These are phyloP conservation scores for Lasioglossum zephyrum DNA, from an alignment of 2,888 invertebrate species.

Conservation along the genomic window DNA sequence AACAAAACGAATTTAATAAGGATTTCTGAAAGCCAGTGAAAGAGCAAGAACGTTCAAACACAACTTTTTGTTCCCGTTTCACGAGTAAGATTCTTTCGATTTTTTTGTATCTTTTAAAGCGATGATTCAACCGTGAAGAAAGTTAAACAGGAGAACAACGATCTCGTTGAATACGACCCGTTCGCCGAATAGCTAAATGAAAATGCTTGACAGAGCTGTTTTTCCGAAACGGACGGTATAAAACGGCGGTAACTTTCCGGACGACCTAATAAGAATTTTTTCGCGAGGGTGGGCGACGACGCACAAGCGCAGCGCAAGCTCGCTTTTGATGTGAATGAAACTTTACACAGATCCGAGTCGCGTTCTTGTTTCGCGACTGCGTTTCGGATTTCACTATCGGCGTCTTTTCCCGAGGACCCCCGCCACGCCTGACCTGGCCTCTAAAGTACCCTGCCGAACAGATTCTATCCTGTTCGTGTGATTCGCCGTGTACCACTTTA, in stretches of 20 bases:
- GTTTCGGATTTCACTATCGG: constrained; percentile 17
- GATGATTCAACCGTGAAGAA: neutral
- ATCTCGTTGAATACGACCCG: neutral
- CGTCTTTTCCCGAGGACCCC: constrained; percentile 3
- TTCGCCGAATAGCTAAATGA: neutral
- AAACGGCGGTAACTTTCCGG: neutral
- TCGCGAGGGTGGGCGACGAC: neutral
- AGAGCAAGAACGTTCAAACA: neutral
- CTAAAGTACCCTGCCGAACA: constrained; percentile 2
- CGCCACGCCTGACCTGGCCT: neutral
- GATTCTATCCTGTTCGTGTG: constrained; percentile 3
- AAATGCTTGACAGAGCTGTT: neutral
- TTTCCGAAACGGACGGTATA: neutral
- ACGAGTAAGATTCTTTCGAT: neutral
- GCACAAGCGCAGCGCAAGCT: neutral
- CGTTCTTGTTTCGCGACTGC: constrained; percentile 25
- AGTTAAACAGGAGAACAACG: neutral
- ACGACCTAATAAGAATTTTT: constrained; percentile 4
- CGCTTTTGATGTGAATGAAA: neutral
- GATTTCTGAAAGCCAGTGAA: neutral
- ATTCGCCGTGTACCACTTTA: neutral
- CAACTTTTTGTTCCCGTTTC: neutral
- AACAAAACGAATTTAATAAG: neutral
- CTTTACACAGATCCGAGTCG: constrained; percentile 43
- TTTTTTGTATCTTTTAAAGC: neutral